Conservation (phyloP, 2,888 invertebrate genomes). For the Pegoplata infirma region DNA sequence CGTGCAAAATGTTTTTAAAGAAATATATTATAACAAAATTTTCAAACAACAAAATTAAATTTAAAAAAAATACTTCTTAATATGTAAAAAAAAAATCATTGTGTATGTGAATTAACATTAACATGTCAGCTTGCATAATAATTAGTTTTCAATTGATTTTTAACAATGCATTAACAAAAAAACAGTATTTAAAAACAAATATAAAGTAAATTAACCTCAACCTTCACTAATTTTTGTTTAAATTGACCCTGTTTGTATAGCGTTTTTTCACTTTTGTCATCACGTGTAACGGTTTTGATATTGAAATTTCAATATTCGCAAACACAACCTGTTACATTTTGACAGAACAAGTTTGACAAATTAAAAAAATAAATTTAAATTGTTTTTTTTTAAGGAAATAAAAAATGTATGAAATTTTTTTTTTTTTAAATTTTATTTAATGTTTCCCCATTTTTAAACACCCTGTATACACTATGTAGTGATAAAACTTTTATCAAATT, state of each 20-base stretch:
- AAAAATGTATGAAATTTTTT: too few relatives aligned
- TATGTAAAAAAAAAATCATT: neutral
- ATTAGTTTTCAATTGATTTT: conserved; percentile 40
- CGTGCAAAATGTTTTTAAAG: conserved; percentile 13
- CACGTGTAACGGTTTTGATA: neutral
- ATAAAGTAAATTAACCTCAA: conserved; percentile 48
- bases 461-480: too few relatives aligned
- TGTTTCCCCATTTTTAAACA: too few relatives aligned
- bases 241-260: conserved; percentile 9
- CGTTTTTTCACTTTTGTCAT: conserved; percentile 17
- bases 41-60: too few relatives aligned
- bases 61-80: neutral
- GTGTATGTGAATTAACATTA: conserved; percentile 1
- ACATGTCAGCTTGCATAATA: conserved; percentile 38
- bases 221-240: conserved; percentile 47
- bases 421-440: too few relatives aligned
- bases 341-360: neutral
- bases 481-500: too few relatives aligned
- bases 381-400: conserved; percentile 21
- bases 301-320: neutral
- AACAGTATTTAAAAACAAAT: conserved; percentile 1
- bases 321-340: neutral
- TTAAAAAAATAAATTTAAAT: too few relatives aligned
- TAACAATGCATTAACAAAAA: conserved; percentile 19
- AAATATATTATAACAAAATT: conserved; percentile 34